phyloP scores from a whole-genome alignment of 2,797 vertebrate species.

The Oryzias sinensis region DNA sequence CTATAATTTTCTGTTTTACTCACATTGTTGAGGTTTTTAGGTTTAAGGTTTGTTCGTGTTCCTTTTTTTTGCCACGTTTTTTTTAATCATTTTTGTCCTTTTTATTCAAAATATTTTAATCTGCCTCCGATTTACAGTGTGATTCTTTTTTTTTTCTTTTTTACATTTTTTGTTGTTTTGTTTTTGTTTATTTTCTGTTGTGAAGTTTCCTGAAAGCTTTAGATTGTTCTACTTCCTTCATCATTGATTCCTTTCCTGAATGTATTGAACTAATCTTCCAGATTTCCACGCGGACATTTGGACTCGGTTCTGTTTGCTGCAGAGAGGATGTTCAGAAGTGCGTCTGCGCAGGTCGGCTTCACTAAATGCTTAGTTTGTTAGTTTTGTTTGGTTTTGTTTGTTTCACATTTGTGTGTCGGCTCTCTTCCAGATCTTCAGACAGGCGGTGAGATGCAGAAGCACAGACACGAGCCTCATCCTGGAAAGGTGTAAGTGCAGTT shows the following conservation, averaged over 20 bases:
- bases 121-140: too few relatives aligned
- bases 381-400: too few relatives aligned
- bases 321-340: constrained; percentile 70
- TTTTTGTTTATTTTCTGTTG: not conserved
- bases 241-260: too few relatives aligned
- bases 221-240: too few relatives aligned
- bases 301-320: not conserved
- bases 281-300: not conserved
- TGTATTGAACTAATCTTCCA: too few relatives aligned
- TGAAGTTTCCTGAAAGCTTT: not conserved
- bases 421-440: constrained; percentile 79
- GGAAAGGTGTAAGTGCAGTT: constrained; percentile 87
- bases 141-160: not conserved
- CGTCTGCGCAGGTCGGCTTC: constrained; percentile 66
- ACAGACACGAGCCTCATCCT: constrained; percentile 81
- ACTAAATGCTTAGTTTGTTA: not conserved
- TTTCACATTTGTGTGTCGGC: not conserved
- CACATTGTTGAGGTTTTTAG: too few relatives aligned
- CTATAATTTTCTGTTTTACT: too few relatives aligned
- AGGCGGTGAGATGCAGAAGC: constrained; percentile 79
- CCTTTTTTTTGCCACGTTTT: too few relatives aligned
- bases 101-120: too few relatives aligned
- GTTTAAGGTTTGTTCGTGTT: too few relatives aligned
- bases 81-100: too few relatives aligned
- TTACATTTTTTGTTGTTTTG: not conserved